Evolutionary conservation across 1,140 invertebrate genomes (phyloP).

Genomic region (Brachionus angularis): DNA sequence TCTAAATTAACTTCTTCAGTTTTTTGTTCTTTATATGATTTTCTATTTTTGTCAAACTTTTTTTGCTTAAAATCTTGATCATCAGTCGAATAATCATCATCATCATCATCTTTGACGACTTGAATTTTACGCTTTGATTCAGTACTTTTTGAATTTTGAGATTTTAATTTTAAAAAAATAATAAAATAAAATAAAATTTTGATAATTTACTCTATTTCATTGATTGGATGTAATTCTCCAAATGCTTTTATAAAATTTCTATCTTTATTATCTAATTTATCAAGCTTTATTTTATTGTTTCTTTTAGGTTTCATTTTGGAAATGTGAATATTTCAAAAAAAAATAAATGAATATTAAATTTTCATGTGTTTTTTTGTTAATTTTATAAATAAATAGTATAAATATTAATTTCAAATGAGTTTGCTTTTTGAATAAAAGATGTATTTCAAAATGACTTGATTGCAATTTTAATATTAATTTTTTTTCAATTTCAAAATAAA

Average conservation of each 20-base stretch:
- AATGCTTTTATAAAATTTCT: constrained; percentile 25
- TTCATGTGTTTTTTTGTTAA: too few species aligned
- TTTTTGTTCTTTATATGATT: not conserved
- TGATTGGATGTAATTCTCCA: constrained; percentile 34
- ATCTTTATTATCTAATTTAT: constrained; percentile 33
- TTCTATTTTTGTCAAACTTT: not conserved
- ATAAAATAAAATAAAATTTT: not conserved
- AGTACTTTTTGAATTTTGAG: not conserved
- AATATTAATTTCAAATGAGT: too few species aligned
- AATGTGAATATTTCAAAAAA: too few species aligned
- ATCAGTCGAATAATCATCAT: not conserved
- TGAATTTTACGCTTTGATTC: not conserved
- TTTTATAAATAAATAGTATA: too few species aligned
- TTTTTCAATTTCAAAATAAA: too few species aligned
- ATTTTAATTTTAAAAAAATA: not conserved
- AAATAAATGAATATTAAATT: too few species aligned
- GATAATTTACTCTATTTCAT: not conserved
- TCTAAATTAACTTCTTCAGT: not conserved
- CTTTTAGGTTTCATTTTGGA: constrained; percentile 4
- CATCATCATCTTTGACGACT: constrained; percentile 22
- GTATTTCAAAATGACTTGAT: too few species aligned
- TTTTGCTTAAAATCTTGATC: not conserved
- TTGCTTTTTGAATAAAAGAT: too few species aligned
- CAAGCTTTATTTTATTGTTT: not conserved
- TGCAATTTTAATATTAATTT: too few species aligned